Evolutionary conservation across 2,888 invertebrate species (phyloP).

Genomic region (Parapristionchus giblindavisi): DNA sequence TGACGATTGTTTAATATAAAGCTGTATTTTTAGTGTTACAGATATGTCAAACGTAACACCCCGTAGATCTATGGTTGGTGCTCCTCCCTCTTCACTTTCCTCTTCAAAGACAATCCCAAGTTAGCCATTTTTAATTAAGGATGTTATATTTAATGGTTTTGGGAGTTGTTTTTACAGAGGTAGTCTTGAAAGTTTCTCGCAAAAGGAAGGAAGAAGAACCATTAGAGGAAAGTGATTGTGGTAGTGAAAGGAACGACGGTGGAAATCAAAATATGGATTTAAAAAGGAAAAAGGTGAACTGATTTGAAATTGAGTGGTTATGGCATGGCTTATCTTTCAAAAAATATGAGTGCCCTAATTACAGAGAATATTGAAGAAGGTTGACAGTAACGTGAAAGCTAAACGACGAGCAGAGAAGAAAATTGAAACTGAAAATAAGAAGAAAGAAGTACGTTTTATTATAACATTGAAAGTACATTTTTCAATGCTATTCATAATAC

Average conservation of each 20-base stretch:
- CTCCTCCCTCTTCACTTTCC: conserved; percentile 10
- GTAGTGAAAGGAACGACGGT: conserved; percentile 3
- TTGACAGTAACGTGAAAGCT: not conserved
- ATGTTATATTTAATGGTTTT: not conserved
- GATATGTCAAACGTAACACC: conserved; percentile 7
- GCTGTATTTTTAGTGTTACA: too few species aligned
- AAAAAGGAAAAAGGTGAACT: conserved; percentile 2
- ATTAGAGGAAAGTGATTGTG: not conserved
- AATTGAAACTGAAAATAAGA: not conserved
- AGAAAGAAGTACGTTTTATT: conserved; percentile 11
- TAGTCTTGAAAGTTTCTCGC: conserved; percentile 13
- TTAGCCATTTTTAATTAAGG: not conserved
- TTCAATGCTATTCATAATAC: not conserved
- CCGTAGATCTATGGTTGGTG: conserved; percentile 35
- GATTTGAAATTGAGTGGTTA: not conserved
- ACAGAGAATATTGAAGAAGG: conserved; percentile 6
- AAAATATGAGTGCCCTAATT: not conserved
- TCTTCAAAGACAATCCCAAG: not conserved
- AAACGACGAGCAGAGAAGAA: conserved; percentile 9
- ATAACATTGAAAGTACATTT: not conserved
- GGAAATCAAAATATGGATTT: not conserved
- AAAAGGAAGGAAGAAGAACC: conserved; percentile 26
- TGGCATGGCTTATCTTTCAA: not conserved
- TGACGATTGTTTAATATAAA: too few species aligned
- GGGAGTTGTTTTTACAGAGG: not conserved